Percentiles rank a stretch among this genome's conserved stretches.
phyloP scores from a whole-genome alignment of 1,140 invertebrate genomes.

The Vanessa tameamea region DNA sequence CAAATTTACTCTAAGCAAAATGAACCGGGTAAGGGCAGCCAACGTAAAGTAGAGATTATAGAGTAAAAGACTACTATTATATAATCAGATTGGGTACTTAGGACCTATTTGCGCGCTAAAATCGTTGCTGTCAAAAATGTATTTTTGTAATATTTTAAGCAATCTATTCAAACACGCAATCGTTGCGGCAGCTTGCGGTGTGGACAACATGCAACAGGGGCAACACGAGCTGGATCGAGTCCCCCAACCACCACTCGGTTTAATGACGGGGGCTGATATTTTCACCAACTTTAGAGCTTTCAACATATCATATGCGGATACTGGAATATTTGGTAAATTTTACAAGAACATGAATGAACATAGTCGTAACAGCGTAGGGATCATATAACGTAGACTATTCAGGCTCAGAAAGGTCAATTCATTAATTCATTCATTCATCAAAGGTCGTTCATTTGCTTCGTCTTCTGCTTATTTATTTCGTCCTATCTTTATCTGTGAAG shows the following conservation, averaged over 20 bases:
- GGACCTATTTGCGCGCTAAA: no score
- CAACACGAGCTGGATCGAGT: slow-evolving; percentile 51
- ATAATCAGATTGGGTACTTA: no score
- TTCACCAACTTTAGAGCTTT: slow-evolving; percentile 56
- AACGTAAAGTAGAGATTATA: not conserved
- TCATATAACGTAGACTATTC: no score
- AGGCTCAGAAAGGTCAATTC: no score
- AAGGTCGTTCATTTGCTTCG: no score
- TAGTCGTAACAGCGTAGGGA: not conserved
- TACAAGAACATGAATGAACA: not conserved
- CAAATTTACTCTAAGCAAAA: no score
- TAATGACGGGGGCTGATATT: slow-evolving; percentile 45
- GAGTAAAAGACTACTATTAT: not conserved
- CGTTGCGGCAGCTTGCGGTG: slow-evolving; percentile 55
- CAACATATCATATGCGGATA: slow-evolving; percentile 60
- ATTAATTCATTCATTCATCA: no score
- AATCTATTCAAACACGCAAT: slow-evolving; percentile 51
- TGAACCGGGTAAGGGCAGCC: no score
- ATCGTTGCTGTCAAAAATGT: not conserved
- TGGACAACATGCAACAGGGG: slow-evolving; percentile 42
- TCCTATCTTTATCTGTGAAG: no score
- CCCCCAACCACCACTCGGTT: slow-evolving; percentile 49
- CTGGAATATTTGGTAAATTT: slow-evolving; percentile 59
- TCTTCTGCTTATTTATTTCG: no score
- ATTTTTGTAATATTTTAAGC: slow-evolving; percentile 28